Percentiles rank a stretch among this genome's conserved stretches.
These are phyloP conservation scores for Sarcophaga rosellei DNA, from an alignment of 2,888 invertebrate genomes.

Conservation along the genomic window DNA sequence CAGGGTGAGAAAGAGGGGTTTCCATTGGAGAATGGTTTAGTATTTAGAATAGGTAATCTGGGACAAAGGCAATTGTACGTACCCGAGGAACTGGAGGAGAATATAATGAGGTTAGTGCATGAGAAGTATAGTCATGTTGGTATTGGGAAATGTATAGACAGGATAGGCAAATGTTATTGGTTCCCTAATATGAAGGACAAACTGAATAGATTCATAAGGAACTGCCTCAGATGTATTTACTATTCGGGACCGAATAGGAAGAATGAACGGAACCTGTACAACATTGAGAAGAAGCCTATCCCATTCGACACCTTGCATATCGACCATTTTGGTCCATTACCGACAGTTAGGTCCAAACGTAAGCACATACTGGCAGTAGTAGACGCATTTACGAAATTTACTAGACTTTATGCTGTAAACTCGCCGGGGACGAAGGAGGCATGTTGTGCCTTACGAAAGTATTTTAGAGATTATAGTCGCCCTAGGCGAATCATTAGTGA, in stretches of 20 bases:
- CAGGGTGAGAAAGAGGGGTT: neutral
- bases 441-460: constrained; percentile 1
- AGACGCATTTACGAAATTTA: too few relatives aligned
- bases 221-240: constrained; percentile 13
- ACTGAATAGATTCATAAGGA: constrained; percentile 18
- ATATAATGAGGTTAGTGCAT: too few relatives aligned
- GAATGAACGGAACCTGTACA: too few relatives aligned
- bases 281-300: constrained; percentile 22
- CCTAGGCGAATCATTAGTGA: neutral
- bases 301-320: constrained; percentile 25
- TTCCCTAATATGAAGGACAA: neutral
- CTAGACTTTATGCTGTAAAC: neutral
- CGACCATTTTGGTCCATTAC: neutral
- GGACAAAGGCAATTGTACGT: too few relatives aligned
- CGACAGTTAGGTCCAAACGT: constrained; percentile 14
- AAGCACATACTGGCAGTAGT: neutral
- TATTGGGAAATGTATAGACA: too few relatives aligned
- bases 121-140: too few relatives aligned
- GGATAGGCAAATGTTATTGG: neutral
- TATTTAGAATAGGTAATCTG: too few relatives aligned
- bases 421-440: neutral
- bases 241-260: too few relatives aligned
- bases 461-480: constrained; percentile 2
- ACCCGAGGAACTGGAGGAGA: too few relatives aligned
- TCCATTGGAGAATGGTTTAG: too few relatives aligned